Evolutionary conservation across 2,888 invertebrate genomes (phyloP), one percentile per base, ranked within the genome.

Genomic region (Dasysyrphus tricinctus): DNA sequence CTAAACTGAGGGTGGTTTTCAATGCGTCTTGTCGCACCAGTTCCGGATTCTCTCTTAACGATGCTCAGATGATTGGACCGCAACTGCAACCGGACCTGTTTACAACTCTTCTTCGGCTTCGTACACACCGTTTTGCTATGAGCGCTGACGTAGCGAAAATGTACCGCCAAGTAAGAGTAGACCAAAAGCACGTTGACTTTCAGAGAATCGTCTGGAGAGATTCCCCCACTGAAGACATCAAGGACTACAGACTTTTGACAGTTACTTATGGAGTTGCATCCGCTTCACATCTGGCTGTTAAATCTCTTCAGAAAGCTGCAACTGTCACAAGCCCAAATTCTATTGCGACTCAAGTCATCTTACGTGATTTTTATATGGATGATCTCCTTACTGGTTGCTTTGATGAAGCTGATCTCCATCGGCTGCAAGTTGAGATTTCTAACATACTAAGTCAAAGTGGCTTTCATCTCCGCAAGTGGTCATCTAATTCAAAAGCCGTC

Each of bases 81-180:
- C 88, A 75, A 37, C 73, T 88, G 1, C 87, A 87, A 29, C 63
- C 70, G 42, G 87, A 85, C 49, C 49, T 88, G 1, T 82, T 77
- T 59, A 44, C 79, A 2, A 85, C 79, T 6, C 39, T 78, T 0
- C 12, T 77, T 11, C 76, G 78, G 1, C 32, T 88, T 11, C 49
- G 85, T 51, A 69, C 80, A 12, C 80, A 85, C 37, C 82, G 72
- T n/a, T 83, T 75, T 51, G 75, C 81, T 29, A 77, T 88, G 57
- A 74, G 56, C 44, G 80, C 80, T 7, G 83, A 86, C 44, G 72
- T 86, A 24, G 80, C 59, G 9, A 80, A 85, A 51, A 88, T 85
- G 80, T 85, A 86, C 34, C 77, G 81, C 29, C 83, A 88, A 29
- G 78, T 76, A 11, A 34, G 54, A 39, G 37, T 80, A 2, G 51